phyloP scores from a whole-genome alignment of 2,888 invertebrate species.

The Chironomus tentans region DNA sequence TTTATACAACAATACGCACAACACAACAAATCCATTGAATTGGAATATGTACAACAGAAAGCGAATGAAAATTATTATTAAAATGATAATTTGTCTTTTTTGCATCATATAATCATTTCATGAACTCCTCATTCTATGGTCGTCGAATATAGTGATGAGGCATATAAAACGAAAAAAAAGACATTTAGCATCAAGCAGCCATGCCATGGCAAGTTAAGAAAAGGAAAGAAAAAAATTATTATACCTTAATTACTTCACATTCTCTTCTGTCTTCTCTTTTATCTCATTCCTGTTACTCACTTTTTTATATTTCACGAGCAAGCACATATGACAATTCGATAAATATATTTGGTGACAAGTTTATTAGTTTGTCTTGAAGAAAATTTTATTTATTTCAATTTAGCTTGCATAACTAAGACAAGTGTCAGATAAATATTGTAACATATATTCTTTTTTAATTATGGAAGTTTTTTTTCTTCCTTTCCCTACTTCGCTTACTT shows the following conservation, averaged over 20 bases:
- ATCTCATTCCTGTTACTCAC: not conserved
- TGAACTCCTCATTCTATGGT: not conserved
- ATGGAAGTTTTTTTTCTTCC: not conserved
- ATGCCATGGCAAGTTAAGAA: not conserved
- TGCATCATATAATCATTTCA: not conserved
- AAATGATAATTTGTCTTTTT: not conserved
- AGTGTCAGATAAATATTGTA: slow-evolving; percentile 3
- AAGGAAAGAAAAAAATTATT: not conserved
- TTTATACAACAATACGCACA: too few relatives aligned
- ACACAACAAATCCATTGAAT: not conserved
- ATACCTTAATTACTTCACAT: slow-evolving; percentile 26
- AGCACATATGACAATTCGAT: slow-evolving; percentile 19
- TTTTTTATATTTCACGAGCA: not conserved
- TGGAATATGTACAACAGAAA: not conserved
- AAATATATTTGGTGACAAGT: slow-evolving; percentile 27
- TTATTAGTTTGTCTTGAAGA: slow-evolving; percentile 25
- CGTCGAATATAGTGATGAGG: not conserved
- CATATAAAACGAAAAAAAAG: too few relatives aligned
- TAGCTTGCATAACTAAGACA: slow-evolving; percentile 4
- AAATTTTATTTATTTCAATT: slow-evolving; percentile 25
- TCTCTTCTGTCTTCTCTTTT: slow-evolving; percentile 17
- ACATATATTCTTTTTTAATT: not conserved
- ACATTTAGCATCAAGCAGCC: not conserved
- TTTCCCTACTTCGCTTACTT: not conserved
- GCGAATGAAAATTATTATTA: too few relatives aligned